Conservation (phyloP, 2,797 vertebrate species). For the Lagorchestes hirsutus region DNA sequence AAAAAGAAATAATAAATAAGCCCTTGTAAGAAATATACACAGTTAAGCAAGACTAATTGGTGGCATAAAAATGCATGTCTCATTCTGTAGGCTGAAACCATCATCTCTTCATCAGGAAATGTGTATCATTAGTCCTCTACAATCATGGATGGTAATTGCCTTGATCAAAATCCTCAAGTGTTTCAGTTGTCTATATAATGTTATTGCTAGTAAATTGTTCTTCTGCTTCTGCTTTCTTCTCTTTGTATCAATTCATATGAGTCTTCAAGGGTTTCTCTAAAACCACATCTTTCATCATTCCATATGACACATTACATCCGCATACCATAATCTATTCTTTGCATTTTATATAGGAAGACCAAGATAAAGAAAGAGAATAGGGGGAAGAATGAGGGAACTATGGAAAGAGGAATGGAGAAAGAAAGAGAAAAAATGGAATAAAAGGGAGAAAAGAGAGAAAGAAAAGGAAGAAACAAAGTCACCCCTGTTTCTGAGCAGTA, state of each 20-base stretch:
- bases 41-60: background rate
- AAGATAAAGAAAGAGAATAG: background rate
- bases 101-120: background rate
- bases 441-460: background rate
- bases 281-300: background rate
- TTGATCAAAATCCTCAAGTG: background rate
- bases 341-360: background rate
- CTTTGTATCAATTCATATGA: background rate
- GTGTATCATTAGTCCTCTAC: background rate
- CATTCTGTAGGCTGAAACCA: background rate
- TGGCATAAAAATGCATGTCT: background rate
- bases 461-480: background rate
- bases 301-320: background rate
- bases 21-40: background rate
- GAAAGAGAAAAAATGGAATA: background rate
- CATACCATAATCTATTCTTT: background rate
- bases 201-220: background rate
- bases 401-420: background rate
- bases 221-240: background rate
- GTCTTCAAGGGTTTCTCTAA: background rate
- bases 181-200: background rate
- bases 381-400: background rate
- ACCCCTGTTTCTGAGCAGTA: background rate
- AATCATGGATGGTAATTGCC: background rate
- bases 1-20: background rate